Base-by-base conservation (phyloP, 37 sponge, comb jelly and placozoan genomes). In the Chondrilla cf. caribensis region DNA sequence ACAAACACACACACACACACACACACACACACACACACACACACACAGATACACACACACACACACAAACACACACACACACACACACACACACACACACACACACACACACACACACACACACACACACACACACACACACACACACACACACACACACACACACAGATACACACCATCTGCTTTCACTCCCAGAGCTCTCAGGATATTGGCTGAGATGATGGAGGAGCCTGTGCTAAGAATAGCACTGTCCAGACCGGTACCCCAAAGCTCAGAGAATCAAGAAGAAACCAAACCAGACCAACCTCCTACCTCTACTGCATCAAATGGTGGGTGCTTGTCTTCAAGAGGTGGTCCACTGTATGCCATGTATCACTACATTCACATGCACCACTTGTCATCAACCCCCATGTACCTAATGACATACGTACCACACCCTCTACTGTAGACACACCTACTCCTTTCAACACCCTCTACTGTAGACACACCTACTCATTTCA, bases 181-280 rank as follows among this genome's bases (percentile, higher is more conserved):
- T 6, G 2, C 43, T 76, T 26, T 21, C 6, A 6, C 38, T 40
- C 11, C 1, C 33, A 77, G 79, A 43, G 90, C 81, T 25, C 79
- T 81, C 43, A 60, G 66, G 38, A 0, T 82, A 9, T 81, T 89
- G 58, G 3, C 5, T 3, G 78, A 84, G 38, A 91, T 91, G 82
- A 54, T 58, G 21, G 42, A 81, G 24, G 91, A 91, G 78, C 85
- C 85, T 2, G 26, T 84, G 71, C 79, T 91, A 31, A 71, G 81
- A 18, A 91, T 91, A 70, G 91, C 91, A 36, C 66, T 91, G 54
- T 87, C 87, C 28, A 19, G 76, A 38, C 38, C 76, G 21, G 44
- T 73, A 6, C 1, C 15, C 0, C 24, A 39, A 43, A 40, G 19
- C 18, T 19, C 15, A 7, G 76, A 36, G 76, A 38, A 42, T 41